Conservation (phyloP, 2,113 vertebrate genomes). For the Fulmarus glacialis region DNA sequence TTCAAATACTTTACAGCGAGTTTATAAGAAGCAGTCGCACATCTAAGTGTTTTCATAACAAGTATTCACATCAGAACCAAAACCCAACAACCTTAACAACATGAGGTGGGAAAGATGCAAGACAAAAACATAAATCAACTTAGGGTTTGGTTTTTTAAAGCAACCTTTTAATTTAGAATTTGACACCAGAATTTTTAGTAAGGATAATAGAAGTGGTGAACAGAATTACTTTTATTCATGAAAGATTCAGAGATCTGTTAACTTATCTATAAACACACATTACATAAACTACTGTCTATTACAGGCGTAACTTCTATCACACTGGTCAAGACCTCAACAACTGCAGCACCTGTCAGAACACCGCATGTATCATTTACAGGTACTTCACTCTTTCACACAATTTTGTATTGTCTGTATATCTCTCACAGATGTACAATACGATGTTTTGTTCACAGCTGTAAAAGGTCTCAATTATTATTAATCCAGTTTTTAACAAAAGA, state of each 20-base stretch:
- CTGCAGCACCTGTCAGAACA: slow-evolving; percentile 96
- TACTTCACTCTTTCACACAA: slow-evolving; percentile 69
- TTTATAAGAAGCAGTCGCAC: neutral
- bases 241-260: neutral
- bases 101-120: neutral
- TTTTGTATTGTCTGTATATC: neutral
- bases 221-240: neutral
- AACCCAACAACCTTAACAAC: neutral
- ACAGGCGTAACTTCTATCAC: slow-evolving; percentile 93
- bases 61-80: neutral
- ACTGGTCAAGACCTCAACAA: slow-evolving; percentile 99
- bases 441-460: neutral
- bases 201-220: neutral
- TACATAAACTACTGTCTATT: slow-evolving; percentile 62
- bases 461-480: neutral
- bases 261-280: neutral
- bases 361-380: slow-evolving; percentile 99
- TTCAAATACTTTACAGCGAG: neutral
- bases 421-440: too few species aligned
- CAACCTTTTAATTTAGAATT: neutral
- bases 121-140: neutral
- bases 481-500: neutral
- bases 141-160: neutral
- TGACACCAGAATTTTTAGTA: neutral
- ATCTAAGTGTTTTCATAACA: neutral